A percentile compares a stretch with the other conserved stretches of the same genome.
phyloP scores from a whole-genome alignment of 1,140 invertebrate genomes.

The Pararge aegeria region DNA sequence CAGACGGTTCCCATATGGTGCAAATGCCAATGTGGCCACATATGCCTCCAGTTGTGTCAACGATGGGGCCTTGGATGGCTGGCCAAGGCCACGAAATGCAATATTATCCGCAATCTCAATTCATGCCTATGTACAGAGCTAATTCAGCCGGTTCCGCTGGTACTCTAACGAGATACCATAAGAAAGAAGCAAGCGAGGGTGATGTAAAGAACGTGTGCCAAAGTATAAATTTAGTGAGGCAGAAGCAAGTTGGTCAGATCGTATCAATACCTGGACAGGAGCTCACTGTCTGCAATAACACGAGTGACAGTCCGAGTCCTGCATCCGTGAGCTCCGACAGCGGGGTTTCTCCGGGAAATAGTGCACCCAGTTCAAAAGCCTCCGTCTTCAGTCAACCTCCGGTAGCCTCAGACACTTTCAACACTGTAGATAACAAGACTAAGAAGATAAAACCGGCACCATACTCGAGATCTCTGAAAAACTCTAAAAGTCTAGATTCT shows the following conservation, averaged over 20 bases:
- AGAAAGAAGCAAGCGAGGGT: slow-evolving; percentile 59
- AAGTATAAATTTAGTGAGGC: slow-evolving; percentile 76
- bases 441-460: slow-evolving; percentile 61
- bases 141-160: slow-evolving; percentile 68
- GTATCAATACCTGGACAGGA: slow-evolving; percentile 70
- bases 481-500: slow-evolving; percentile 75
- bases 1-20: slow-evolving; percentile 63
- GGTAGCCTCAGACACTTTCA: slow-evolving; percentile 41
- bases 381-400: slow-evolving; percentile 53
- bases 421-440: slow-evolving; percentile 49
- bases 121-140: slow-evolving; percentile 66
- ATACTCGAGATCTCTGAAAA: slow-evolving; percentile 62
- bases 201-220: slow-evolving; percentile 74
- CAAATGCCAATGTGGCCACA: slow-evolving; percentile 71
- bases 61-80: slow-evolving; percentile 59
- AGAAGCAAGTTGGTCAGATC: slow-evolving; percentile 76
- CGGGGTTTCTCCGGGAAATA: slow-evolving; percentile 65
- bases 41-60: slow-evolving; percentile 61
- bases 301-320: slow-evolving; percentile 63
- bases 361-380: slow-evolving; percentile 56
- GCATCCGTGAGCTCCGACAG: slow-evolving; percentile 66
- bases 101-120: slow-evolving; percentile 73
- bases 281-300: slow-evolving; percentile 68
- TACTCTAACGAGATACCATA: slow-evolving; percentile 67
- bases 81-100: slow-evolving; percentile 63